phyloP scores from a whole-genome alignment of 2,797 vertebrate genomes.

The Cichlasoma orientale region DNA sequence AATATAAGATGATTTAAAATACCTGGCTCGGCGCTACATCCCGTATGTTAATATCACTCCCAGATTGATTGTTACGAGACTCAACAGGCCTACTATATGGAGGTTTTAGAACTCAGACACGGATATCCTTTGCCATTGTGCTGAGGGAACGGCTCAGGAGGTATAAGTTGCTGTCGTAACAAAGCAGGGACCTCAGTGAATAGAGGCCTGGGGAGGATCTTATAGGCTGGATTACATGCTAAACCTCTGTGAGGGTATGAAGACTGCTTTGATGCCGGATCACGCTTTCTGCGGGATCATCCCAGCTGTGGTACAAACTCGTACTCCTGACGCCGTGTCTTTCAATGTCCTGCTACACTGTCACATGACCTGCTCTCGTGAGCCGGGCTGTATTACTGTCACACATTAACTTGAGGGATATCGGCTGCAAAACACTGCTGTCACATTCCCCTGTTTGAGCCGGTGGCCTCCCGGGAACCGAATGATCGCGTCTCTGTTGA shows the following conservation, averaged over 20 bases:
- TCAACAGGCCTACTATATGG: background rate
- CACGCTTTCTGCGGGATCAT: slow-evolving; percentile 52
- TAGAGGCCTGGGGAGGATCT: slow-evolving; percentile 15
- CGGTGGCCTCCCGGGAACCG: slow-evolving; percentile 25
- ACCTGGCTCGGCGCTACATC: background rate
- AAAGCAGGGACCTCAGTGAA: slow-evolving; percentile 49
- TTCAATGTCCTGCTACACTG: slow-evolving; percentile 9
- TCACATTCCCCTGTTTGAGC: slow-evolving; percentile 37
- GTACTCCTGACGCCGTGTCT: slow-evolving; percentile 17
- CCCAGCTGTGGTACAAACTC: slow-evolving; percentile 5
- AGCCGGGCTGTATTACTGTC: background rate
- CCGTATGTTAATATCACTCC: slow-evolving; percentile 3
- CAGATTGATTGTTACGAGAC: background rate
- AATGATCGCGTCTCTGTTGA: slow-evolving; percentile 49
- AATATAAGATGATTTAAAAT: background rate
- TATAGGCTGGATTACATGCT: slow-evolving; percentile 57
- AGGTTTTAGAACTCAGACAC: slow-evolving; percentile 22
- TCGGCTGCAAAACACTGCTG: slow-evolving; percentile 31
- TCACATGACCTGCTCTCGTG: slow-evolving; percentile 52
- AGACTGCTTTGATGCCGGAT: slow-evolving; percentile 61
- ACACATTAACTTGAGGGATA: slow-evolving; percentile 8
- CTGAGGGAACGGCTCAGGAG: slow-evolving; percentile 10
- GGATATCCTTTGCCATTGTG: slow-evolving; percentile 49
- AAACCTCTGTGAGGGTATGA: slow-evolving; percentile 27
- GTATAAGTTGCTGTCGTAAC: slow-evolving; percentile 45